Conservation (phyloP, 2,797 vertebrate species). For the Lepilemur ruficaudatus region DNA sequence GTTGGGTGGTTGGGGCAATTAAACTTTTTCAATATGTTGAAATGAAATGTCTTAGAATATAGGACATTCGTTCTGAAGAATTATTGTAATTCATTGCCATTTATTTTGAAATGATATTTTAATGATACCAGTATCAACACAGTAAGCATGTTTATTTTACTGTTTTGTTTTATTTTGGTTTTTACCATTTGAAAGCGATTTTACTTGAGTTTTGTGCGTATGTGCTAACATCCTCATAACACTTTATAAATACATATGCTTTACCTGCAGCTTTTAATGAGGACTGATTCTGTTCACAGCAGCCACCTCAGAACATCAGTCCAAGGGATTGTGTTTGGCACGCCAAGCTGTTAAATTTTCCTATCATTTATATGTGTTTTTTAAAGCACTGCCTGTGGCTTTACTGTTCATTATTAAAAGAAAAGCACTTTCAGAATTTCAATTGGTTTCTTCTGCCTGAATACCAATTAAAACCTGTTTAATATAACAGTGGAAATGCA, state of each 20-base stretch:
- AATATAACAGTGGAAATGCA: slow-evolving; percentile 25
- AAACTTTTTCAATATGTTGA: neutral
- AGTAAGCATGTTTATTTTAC: neutral
- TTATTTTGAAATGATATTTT: slow-evolving; percentile 25
- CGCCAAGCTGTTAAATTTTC: slow-evolving; percentile 56
- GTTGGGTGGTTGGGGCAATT: neutral
- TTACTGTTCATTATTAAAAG: slow-evolving; percentile 71
- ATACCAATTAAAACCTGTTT: slow-evolving; percentile 72
- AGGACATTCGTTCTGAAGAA: neutral
- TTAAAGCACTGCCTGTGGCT: slow-evolving; percentile 62
- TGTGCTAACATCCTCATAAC: slow-evolving; percentile 26
- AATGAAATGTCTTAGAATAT: neutral
- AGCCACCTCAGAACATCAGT: slow-evolving; percentile 44
- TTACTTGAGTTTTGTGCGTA: slow-evolving; percentile 33
- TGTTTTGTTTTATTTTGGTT: neutral
- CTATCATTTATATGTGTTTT: slow-evolving; percentile 51
- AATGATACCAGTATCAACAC: neutral
- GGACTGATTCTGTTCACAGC: slow-evolving; percentile 40
- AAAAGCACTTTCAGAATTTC: slow-evolving; percentile 64
- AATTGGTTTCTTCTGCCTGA: slow-evolving; percentile 47
- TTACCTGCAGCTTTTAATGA: slow-evolving; percentile 71
- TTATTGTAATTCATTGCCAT: neutral
- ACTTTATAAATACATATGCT: slow-evolving; percentile 29
- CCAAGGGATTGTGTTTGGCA: slow-evolving; percentile 23
- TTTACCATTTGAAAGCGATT: slow-evolving; percentile 28